A percentile compares a stretch with the other conserved stretches of the same genome.
These are phyloP conservation scores for Trinorchestia longiramus DNA, from an alignment of 1,140 invertebrate species.

Conservation along the genomic window DNA sequence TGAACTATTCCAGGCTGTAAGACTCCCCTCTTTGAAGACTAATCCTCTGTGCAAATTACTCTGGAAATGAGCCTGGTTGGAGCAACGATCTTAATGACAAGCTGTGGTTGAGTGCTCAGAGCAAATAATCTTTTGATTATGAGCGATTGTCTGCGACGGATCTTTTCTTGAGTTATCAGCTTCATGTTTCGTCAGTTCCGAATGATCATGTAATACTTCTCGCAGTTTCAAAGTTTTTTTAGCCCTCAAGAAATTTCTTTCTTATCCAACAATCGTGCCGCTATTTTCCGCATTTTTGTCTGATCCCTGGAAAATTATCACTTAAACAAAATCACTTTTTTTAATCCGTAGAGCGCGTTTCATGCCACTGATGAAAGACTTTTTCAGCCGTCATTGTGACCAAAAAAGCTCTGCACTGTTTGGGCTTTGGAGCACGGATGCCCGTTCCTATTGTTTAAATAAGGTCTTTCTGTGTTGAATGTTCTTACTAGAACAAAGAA, in stretches of 20 bases:
- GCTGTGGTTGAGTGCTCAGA: neutral
- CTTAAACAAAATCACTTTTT: neutral
- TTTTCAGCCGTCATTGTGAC: neutral
- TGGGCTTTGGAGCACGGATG: neutral
- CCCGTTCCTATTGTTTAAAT: neutral
- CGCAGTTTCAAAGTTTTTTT: neutral
- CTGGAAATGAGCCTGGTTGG: neutral
- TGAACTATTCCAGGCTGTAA: neutral
- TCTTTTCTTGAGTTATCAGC: neutral
- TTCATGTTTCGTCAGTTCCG: neutral
- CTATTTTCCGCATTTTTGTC: too few relatives aligned
- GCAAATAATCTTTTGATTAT: neutral
- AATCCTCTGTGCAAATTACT: neutral
- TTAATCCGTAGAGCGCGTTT: neutral
- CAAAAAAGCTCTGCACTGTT: neutral
- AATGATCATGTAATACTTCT: neutral
- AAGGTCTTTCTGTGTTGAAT: neutral
- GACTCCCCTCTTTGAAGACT: neutral
- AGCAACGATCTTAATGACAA: neutral
- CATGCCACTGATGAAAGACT: neutral
- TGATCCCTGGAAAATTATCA: neutral
- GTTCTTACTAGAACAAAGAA: neutral
- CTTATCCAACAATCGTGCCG: neutral
- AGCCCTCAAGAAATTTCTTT: neutral
- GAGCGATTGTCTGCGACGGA: neutral